These are phyloP conservation scores for Hydrotaea diabolus DNA, from an alignment of 2,888 invertebrate genomes.

Conservation along the genomic window DNA sequence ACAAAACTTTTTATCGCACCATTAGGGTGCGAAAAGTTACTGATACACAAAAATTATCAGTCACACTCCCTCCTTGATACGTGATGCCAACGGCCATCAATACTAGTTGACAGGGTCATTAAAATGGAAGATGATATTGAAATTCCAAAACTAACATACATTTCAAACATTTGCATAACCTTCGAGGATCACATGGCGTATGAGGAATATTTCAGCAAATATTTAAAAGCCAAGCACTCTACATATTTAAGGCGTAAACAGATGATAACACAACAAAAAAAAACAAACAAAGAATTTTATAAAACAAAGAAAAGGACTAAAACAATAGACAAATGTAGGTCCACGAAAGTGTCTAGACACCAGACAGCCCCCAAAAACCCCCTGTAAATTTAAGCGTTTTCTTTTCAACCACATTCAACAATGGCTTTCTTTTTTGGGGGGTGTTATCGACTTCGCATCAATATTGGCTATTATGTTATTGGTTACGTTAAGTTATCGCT, in stretches of 20 bases:
- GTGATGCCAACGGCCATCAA: too few species aligned
- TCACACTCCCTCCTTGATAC: too few species aligned
- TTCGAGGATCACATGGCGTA: neutral
- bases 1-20: too few species aligned
- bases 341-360: slow-evolving; percentile 16
- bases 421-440: neutral
- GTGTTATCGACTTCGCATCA: neutral
- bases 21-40: too few species aligned
- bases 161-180: neutral
- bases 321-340: neutral
- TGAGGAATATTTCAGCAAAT: neutral
- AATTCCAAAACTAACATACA: slow-evolving; percentile 1
- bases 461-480: neutral
- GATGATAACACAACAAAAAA: neutral
- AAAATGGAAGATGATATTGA: neutral
- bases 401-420: neutral
- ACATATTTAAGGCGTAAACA: neutral
- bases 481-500: neutral
- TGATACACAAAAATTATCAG: too few species aligned
- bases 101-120: too few species aligned
- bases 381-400: neutral
- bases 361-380: neutral
- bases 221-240: slow-evolving; percentile 6
- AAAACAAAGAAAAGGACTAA: neutral
- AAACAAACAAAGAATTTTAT: neutral